Base-by-base conservation (phyloP, 2,113 vertebrate species). In the Kobus ellipsiprymnus region DNA sequence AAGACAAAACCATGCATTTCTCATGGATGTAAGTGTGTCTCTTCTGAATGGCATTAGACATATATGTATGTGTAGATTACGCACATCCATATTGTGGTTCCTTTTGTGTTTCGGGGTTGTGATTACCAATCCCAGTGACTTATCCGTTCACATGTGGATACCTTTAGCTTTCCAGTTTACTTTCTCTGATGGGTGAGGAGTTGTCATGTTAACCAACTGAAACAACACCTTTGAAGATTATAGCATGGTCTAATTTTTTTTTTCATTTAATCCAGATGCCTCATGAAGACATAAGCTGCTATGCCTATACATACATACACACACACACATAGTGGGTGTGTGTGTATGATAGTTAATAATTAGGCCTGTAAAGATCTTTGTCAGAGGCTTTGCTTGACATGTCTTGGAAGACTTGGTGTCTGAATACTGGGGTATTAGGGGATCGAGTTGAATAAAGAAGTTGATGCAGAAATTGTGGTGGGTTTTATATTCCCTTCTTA, bases 241-340 rank as follows among this genome's bases (percentile, higher is more conserved):
- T 23, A 36, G 33, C 91, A 86, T 60, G n/a, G 54, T 59, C 36
- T 90, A 25, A 40, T 84, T 94, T 93, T 81, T 90, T 89, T 91
- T 84, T 92, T 96, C 85, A 59, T 91, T 97, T 97, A 95, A 95
- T 80, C 25, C 91, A 87, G 60, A 54, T 12, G 40, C 52, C 30
- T 96, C 46, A 48, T 91, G 90, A 96, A 90, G 33, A 95, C 54
- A 96, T 93, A 90, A 93, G 19, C 57, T 81, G 95, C 88, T 92
- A 15, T 95, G 81, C 52, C 59, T 90, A 27, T 27, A 11, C 29
- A 30, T 11, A 71, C 62, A 62, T 14, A 64, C 3, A 60, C 11
- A 59, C 0, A 27, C 15, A 7, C 3, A 40, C 40, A 40, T 40
- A 40, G 55, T 57, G 8, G 25, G 57, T 62, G 29, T 62, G 29